These are phyloP conservation scores for Argya squamiceps DNA, from an alignment of 2,797 vertebrate species.

Conservation along the genomic window DNA sequence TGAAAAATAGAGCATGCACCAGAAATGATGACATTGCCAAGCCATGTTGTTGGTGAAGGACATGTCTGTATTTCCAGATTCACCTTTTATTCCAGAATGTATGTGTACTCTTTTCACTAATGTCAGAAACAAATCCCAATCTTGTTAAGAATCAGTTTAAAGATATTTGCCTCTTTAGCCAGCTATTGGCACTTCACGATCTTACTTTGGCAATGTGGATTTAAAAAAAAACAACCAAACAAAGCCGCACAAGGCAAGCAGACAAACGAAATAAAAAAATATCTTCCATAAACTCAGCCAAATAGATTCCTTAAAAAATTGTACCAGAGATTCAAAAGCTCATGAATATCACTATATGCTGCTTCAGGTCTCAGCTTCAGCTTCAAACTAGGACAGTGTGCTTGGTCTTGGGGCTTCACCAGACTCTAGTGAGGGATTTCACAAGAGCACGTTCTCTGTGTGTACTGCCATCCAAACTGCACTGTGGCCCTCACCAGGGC, in stretches of 20 bases:
- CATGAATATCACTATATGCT: not conserved
- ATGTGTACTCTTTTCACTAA: not conserved
- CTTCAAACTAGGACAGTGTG: not conserved
- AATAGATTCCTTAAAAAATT: not conserved
- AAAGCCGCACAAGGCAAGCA: too few species aligned
- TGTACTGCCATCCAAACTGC: not conserved
- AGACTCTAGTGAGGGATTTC: not conserved
- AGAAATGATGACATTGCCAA: not conserved
- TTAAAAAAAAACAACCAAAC: not conserved
- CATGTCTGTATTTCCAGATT: not conserved
- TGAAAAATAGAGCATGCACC: not conserved
- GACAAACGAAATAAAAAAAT: not conserved
- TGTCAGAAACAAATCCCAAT: not conserved
- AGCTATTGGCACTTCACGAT: not conserved
- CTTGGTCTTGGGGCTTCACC: not conserved
- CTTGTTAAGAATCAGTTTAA: not conserved
- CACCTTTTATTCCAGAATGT: not conserved
- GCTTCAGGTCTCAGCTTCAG: not conserved
- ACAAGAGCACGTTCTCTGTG: not conserved
- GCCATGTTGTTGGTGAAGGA: not conserved
- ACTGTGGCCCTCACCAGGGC: fast-evolving
- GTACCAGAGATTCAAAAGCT: not conserved
- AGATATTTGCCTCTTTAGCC: not conserved
- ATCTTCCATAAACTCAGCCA: not conserved
- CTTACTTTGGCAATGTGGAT: not conserved